Evolutionary conservation across 2,797 vertebrate species (phyloP), one percentile per base, ranked within the genome.

Genomic region (Muscicapa striata): DNA sequence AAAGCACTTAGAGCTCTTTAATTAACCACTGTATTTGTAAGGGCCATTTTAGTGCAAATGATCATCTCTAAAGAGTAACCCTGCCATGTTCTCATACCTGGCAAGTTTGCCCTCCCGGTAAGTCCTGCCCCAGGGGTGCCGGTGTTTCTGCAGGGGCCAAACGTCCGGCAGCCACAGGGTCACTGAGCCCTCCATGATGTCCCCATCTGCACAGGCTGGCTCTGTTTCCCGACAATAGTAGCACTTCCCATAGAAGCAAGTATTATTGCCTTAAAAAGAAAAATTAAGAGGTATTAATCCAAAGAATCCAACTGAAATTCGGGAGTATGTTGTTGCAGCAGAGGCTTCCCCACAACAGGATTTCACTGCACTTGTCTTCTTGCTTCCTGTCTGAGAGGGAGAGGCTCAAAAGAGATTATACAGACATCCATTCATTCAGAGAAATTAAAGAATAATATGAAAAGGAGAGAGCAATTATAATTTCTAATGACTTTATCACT

Each of bases 201-300:
- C 99, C 13, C 98, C 98, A 1, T 99, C 98, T 0, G 99, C 99
- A 97, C 99, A 99, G 0, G 99, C 99, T 6, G 99, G 99, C 96
- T 99, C 99, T 10, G 98, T 99, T 93, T 99, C 99, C 55, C 99
- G 98, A 93, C 99, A 99, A 94, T 99, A 99, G 91, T 99, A 99
- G 96, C 99, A 99, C 97, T 99, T 99, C 49, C 99, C 99, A 61
- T 99, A 99, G 98, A 99, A 99, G 89, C 99, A 99, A 5, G 98
- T 99, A 93, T 99, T 99, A 91, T 99, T 99, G 89, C 99, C 99
- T 99, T 93, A 3, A 85, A 61, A 79, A 89, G 43, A 66, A 13
- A 49, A 69, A 68, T 5, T 4, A 32, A 48, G 5, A 43, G 23
- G 15, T 48, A 66, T 73, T 52, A 58, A 70, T 32, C 40, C 16